These are phyloP conservation scores for Bolborhynchus lineola DNA, from an alignment of 2,113 vertebrate genomes.

Conservation along the genomic window DNA sequence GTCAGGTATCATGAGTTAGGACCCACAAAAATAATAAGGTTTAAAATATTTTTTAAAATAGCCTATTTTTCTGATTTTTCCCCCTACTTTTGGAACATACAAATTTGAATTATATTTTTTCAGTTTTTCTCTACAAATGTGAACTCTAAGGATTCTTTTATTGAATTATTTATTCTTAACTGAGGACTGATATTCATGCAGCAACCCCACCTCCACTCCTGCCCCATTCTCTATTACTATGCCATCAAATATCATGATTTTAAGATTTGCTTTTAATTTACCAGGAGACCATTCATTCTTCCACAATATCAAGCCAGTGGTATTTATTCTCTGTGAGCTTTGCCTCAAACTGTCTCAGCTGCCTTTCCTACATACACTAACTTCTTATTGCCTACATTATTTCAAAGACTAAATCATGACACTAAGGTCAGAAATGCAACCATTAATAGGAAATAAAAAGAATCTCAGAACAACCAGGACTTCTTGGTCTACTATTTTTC, in stretches of 20 bases:
- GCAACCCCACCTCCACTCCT: not conserved
- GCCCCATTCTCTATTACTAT: not conserved
- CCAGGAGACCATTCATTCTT: not conserved
- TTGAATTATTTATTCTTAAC: not conserved
- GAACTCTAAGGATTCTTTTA: not conserved
- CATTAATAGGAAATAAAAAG: constrained; percentile 12
- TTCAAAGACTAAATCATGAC: not conserved
- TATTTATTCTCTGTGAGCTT: not conserved
- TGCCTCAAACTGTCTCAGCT: not conserved
- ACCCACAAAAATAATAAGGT: not conserved
- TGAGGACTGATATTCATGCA: not conserved
- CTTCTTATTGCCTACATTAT: not conserved
- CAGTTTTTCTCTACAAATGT: not conserved
- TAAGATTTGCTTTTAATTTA: not conserved
- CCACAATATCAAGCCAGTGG: not conserved
- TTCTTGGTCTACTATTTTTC: not conserved
- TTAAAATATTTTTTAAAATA: not conserved
- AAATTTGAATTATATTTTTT: not conserved
- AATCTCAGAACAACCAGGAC: not conserved
- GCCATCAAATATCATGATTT: not conserved
- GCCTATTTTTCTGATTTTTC: not conserved
- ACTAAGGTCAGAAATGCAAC: not conserved
- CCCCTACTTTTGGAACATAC: not conserved
- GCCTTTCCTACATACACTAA: not conserved
- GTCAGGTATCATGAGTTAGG: not conserved